Base-by-base conservation (phyloP, 2,113 vertebrate genomes). In the Cottus gobio region DNA sequence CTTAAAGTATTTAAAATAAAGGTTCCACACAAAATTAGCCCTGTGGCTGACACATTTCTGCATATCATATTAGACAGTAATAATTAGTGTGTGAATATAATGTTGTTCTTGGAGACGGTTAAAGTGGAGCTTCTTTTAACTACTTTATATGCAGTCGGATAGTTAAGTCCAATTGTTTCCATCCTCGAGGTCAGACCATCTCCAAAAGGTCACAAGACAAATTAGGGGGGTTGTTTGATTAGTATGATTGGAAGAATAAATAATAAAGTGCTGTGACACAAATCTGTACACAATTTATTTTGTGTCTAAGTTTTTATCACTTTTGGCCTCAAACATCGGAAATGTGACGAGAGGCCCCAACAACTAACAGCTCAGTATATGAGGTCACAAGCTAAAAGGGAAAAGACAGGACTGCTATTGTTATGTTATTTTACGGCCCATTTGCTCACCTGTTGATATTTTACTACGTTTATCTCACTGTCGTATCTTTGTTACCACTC, bases 371-470 rank as follows among this genome's bases (percentile, higher is more conserved):
- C 52, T 13, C 13, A 26, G 26, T 56, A 26, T 12, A 56, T 10
- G 52, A 24, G 24, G n/a, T 56, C 24, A 56, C 24, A 26, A 26
- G n/a, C 52, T 56, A 13, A 22, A 24, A 24, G 11, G 52, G 20
- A 37, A n/a, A 52, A 61, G 8, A 63, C 22, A 20, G 0, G 3
- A 44, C 37, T 46, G 12, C 42, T 44, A 6, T 12, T 2, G 37
- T 13, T 16, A 16, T 60, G 24, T 69, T 61, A 58, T 46, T 31
- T 58, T 20, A 36, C 5, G 1, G 4, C 26, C 67, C 11, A 64
- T 48, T 58, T 39, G 18, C 42, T 48, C 68, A 67, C 62, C 44
- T 83, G 80, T 60, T 67, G 62, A 77, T 65, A 71, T 69, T 48
- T 22, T 8, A 28, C 16, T 24, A n/a, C 12, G 52, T 56, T 56